Evolutionary conservation across 64 coral and sea anemone species (phyloP).

Genomic region (Pocillopora damicornis): DNA sequence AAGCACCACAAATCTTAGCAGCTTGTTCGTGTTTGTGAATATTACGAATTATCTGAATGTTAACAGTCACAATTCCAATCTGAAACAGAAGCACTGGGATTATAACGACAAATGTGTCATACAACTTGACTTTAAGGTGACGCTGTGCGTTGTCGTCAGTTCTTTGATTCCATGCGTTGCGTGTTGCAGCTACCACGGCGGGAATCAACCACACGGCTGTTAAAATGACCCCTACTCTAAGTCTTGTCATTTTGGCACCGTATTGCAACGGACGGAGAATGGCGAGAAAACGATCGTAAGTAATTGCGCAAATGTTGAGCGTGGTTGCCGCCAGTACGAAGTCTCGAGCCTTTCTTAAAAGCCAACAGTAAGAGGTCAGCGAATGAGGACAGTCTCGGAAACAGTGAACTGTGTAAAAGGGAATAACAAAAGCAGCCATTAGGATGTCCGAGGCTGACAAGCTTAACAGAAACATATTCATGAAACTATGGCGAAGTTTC

Average conservation of each 20-base stretch:
- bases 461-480: conserved; percentile 68
- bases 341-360: conserved; percentile 34
- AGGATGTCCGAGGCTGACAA: conserved; percentile 43
- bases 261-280: conserved; percentile 57
- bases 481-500: conserved; percentile 24
- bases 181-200: background rate
- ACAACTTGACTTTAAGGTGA: conserved; percentile 2
- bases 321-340: background rate
- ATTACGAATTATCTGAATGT: conserved; percentile 18
- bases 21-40: conserved; percentile 13
- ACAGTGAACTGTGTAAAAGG: conserved; percentile 50
- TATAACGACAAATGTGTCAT: background rate
- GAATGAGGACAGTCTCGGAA: conserved; percentile 15
- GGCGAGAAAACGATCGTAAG: conserved; percentile 52
- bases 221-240: conserved; percentile 22
- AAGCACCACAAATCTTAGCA: no score
- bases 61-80: background rate
- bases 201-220: conserved; percentile 29
- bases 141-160: background rate
- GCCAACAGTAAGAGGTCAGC: conserved; percentile 19
- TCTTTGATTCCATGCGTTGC: conserved; percentile 6
- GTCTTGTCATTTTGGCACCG: background rate
- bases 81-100: conserved; percentile 1
- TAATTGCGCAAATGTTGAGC: conserved; percentile 55
- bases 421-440: conserved; percentile 35